Conservation (phyloP, 2,797 vertebrate genomes). For the Nyctalus aviator region DNA sequence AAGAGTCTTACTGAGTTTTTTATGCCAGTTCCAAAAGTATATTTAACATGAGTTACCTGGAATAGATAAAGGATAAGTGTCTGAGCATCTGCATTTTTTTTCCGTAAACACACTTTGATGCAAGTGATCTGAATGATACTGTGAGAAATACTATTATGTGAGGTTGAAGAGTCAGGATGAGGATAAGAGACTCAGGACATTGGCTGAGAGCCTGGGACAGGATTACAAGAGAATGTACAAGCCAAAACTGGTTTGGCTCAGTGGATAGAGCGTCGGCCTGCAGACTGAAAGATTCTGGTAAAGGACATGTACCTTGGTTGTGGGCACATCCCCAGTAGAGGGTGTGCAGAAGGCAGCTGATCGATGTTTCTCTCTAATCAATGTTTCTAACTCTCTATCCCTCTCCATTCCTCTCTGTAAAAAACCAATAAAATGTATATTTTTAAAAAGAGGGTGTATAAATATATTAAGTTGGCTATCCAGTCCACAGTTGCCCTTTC, state of each 20-base stretch:
- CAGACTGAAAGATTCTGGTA: no score
- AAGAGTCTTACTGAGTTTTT: neutral
- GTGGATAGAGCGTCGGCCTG: no score
- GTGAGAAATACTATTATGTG: neutral
- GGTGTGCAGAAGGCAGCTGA: no score
- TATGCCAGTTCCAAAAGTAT: neutral
- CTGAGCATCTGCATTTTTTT: neutral
- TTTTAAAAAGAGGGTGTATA: neutral
- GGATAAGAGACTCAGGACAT: neutral
- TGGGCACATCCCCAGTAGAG: no score
- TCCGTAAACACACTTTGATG: neutral
- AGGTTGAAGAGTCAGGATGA: neutral
- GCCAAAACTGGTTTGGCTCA: no score
- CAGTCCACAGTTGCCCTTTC: neutral
- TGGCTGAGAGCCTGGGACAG: neutral
- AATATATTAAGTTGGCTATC: neutral
- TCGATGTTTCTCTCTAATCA: no score
- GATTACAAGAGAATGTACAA: neutral
- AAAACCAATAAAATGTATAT: no score
- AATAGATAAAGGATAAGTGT: neutral
- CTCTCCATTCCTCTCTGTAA: no score
- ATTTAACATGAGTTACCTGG: neutral
- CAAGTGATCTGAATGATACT: neutral
- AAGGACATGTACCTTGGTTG: no score
- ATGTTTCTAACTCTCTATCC: no score